These are phyloP conservation scores for Aurelia aurita DNA, from an alignment of 30 jellyfish, hydroid and myxozoan species.

Conservation along the genomic window DNA sequence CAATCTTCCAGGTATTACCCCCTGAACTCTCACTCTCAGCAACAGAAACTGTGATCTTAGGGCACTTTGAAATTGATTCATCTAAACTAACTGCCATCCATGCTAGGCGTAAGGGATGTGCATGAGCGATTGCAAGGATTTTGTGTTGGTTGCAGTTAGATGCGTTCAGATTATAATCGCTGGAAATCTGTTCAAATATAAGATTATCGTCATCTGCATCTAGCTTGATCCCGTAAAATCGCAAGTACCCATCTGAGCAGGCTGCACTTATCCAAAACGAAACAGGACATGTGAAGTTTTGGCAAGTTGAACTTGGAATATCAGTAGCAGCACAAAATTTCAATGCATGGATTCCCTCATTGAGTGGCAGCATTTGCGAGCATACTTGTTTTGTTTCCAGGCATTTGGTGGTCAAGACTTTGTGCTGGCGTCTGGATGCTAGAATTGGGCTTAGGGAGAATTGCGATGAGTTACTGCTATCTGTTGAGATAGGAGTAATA, in stretches of 20 bases:
- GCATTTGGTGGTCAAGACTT: slow-evolving; percentile 43
- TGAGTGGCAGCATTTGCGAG: slow-evolving; percentile 70
- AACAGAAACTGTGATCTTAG: slow-evolving; percentile 44
- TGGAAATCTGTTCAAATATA: neutral
- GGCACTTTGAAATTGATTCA: neutral
- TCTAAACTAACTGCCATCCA: slow-evolving; percentile 66
- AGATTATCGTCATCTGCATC: slow-evolving; percentile 2
- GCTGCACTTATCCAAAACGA: slow-evolving; percentile 75
- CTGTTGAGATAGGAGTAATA: slow-evolving; percentile 58
- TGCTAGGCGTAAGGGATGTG: slow-evolving; percentile 82
- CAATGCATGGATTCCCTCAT: slow-evolving; percentile 22
- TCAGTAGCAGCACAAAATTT: slow-evolving; percentile 77
- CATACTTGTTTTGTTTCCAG: slow-evolving; percentile 40
- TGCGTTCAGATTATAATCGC: slow-evolving; percentile 12
- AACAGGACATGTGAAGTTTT: slow-evolving; percentile 72
- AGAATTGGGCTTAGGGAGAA: slow-evolving; percentile 64
- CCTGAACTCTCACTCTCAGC: slow-evolving; percentile 93
- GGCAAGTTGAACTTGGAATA: slow-evolving; percentile 71
- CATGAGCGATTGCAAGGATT: slow-evolving; percentile 83
- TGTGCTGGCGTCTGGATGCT: slow-evolving; percentile 24
- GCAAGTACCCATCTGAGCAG: slow-evolving; percentile 58
- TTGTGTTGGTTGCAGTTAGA: slow-evolving; percentile 17
- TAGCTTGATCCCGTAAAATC: slow-evolving; percentile 39
- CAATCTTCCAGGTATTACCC: slow-evolving; percentile 82
- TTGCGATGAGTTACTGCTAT: slow-evolving; percentile 59